Base-by-base conservation (phyloP, 2,888 invertebrate species). In the Napeogenes sylphis region DNA sequence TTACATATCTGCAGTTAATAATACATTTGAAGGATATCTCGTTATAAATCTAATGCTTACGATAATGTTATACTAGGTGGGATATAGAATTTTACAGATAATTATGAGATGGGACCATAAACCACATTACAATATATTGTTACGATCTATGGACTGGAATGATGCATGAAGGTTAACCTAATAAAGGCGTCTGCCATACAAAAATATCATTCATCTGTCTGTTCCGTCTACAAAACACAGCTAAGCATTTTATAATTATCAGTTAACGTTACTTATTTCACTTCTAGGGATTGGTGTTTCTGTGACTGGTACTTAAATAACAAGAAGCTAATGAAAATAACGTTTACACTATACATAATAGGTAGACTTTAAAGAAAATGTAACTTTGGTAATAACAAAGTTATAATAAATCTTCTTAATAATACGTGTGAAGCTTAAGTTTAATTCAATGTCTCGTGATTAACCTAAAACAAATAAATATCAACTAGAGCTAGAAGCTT, bases 181-280 rank as follows among this genome's bases (percentile, higher is more conserved):
- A 4, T 8, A 8, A 8, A 21, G 51, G 51, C 51, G 30, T 51
- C 21, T 30, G 76, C 73, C 87, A 88, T 90, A 90, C 87, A 90
- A 90, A 90, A 90, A 90, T 90, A 90, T 89, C 82, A 79, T 85
- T 72, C 80, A 81, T 87, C 87, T 84, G 82, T 87, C 85, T 85
- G 86, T n/a, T 47, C 47, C 81, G 83, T 82, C 80, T 81, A 79
- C 81, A 82, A 81, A 71, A 68, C 76, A 82, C 76, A 74, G 82
- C 83, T 85, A 87, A 86, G 84, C 87, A 83, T 80, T 79, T 51
- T 21, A 21, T 21, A 21, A 21, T 21, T 21, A 21, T 21, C 21
- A 51, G 64, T 67, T 66, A 63, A 55, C 63, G 57, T 65, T 62
- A 64, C 14, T n/a, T 58, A 58, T 35, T 45, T 60, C 14, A 30